Conservation (phyloP, 2,113 vertebrate genomes). For the Saguinus midas region DNA sequence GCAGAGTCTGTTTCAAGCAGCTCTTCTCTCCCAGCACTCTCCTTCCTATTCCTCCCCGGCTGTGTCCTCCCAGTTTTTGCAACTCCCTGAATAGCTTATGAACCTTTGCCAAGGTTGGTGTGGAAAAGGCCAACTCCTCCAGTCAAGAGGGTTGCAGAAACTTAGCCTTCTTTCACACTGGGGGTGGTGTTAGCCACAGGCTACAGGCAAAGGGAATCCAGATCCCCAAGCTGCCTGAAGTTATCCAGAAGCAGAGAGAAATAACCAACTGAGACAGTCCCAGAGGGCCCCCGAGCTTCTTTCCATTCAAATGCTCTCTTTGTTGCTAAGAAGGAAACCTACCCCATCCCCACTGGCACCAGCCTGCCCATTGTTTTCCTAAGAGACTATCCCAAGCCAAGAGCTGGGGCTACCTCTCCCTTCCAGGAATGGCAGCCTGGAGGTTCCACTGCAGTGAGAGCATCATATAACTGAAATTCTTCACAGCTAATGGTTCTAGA, state of each 20-base stretch:
- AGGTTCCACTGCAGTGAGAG: not conserved
- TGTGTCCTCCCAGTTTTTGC: slow-evolving; percentile 28
- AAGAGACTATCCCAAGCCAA: slow-evolving; percentile 17
- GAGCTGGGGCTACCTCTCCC: slow-evolving; percentile 17
- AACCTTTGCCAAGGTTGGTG: slow-evolving; percentile 35
- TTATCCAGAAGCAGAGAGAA: slow-evolving; percentile 48
- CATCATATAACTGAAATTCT: not conserved
- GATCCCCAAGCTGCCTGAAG: slow-evolving; percentile 33
- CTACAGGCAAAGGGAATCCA: not conserved
- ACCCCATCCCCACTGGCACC: slow-evolving; percentile 60
- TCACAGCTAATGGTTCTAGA: not conserved
- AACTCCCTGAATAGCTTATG: not conserved
- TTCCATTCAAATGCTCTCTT: slow-evolving; percentile 63
- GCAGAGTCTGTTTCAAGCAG: not conserved
- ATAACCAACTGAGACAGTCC: slow-evolving; percentile 38
- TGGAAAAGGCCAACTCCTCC: slow-evolving; percentile 46
- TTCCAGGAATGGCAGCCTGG: not conserved
- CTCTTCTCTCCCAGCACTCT: not conserved
- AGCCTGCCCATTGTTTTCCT: slow-evolving; percentile 67
- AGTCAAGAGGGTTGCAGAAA: not conserved
- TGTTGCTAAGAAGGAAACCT: slow-evolving; percentile 69
- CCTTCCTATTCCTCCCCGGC: not conserved
- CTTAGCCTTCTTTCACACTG: not conserved
- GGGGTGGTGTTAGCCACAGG: slow-evolving; percentile 33
- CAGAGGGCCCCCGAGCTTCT: not conserved